Evolutionary conservation across 1,140 invertebrate species (phyloP).

Genomic region (Aphelenchoides avenae): DNA sequence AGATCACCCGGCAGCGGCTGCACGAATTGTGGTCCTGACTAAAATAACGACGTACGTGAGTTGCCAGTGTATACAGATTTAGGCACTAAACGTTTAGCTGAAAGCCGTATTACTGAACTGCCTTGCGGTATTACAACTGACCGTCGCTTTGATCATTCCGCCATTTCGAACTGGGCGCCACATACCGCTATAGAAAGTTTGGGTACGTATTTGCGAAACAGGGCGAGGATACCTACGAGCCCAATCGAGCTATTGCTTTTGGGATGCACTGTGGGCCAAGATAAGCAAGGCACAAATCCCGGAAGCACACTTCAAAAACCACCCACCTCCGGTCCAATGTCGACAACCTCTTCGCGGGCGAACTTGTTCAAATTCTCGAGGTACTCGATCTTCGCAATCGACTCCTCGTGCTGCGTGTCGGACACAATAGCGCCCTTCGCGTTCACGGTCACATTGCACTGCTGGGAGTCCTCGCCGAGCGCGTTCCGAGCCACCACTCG

Average conservation of each 20-base stretch:
- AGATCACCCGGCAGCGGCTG: conserved; percentile 46
- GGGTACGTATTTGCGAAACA: no score
- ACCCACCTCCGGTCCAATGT: conserved; percentile 63
- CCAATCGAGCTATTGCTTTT: no score
- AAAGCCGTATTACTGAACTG: no score
- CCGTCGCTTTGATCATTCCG: no score
- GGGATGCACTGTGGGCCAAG: no score
- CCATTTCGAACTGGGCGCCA: no score
- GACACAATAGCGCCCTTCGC: conserved; percentile 68
- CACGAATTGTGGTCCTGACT: conserved; percentile 46
- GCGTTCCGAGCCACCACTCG: conserved; percentile 84
- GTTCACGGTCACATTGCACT: conserved; percentile 35
- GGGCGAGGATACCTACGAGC: neutral
- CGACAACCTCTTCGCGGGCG: conserved; percentile 67
- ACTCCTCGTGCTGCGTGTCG: conserved; percentile 78
- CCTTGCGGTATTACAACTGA: no score
- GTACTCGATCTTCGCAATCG: conserved; percentile 80
- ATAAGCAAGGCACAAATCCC: no score
- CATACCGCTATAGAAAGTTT: no score
- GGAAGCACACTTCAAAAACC: no score
- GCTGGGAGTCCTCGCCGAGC: conserved; percentile 67
- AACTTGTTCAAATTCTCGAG: conserved; percentile 77
- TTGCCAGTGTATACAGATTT: neutral
- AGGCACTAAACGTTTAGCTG: no score
- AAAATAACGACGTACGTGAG: neutral